phyloP scores from a whole-genome alignment of 1,140 invertebrate genomes.

The Hycleus cichorii region DNA sequence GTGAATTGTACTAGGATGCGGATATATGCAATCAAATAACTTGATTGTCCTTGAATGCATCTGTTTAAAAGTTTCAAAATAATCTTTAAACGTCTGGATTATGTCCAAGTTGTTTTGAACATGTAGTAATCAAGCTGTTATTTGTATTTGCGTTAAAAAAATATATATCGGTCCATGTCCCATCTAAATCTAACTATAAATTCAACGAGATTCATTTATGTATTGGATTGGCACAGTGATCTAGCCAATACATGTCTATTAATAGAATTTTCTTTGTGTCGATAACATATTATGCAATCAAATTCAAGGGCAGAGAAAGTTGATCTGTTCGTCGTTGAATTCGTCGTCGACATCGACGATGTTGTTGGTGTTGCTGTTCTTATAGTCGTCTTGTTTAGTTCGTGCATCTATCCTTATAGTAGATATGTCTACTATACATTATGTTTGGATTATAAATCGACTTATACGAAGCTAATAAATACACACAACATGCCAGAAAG shows the following conservation, averaged over 20 bases:
- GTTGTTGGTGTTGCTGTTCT: no score
- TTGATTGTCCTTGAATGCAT: constrained; percentile 6
- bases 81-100: constrained; percentile 3
- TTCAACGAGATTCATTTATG: constrained; percentile 1
- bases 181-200: no score
- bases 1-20: constrained; percentile 12
- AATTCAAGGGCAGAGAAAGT: constrained; percentile 22
- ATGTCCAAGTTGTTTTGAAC: constrained; percentile 7
- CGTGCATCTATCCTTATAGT: no score
- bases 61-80: neutral
- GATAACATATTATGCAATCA: constrained; percentile 21
- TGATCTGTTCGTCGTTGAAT: neutral
- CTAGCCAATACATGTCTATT: constrained; percentile 18
- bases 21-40: constrained; percentile 6
- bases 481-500: neutral
- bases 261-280: constrained; percentile 18
- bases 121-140: neutral
- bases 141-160: no score
- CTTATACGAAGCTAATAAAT: constrained; percentile 3
- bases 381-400: no score
- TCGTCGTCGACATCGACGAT: no score
- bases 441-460: neutral
- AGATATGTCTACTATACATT: neutral
- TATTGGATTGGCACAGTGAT: constrained; percentile 14
- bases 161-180: no score